A percentile compares a stretch with the other conserved stretches of the same genome.
Evolutionary conservation across 2,797 vertebrate species (phyloP).

Genomic region (Rhinogobio ventralis): DNA sequence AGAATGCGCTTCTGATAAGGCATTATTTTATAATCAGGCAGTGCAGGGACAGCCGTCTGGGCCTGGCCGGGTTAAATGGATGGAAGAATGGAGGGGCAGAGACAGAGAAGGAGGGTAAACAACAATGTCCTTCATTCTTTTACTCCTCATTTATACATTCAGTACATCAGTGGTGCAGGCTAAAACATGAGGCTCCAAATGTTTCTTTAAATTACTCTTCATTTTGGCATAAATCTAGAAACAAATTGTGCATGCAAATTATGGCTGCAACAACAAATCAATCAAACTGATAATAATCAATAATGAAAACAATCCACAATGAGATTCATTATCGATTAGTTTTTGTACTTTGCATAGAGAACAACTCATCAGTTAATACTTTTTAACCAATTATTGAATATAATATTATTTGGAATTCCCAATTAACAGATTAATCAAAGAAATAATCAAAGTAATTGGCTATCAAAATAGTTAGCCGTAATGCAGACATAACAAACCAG

Average conservation of each 20-base stretch:
- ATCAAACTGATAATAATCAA: not conserved
- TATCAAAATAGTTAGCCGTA: not conserved
- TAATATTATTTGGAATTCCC: not conserved
- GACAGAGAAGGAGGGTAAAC: slow-evolving; percentile 27
- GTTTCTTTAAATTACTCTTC: slow-evolving; percentile 14
- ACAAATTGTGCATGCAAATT: not conserved
- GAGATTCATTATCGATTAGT: not conserved
- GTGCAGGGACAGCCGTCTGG: slow-evolving; percentile 76
- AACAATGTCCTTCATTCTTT: slow-evolving; percentile 63
- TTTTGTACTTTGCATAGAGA: not conserved
- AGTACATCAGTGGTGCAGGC: slow-evolving; percentile 54
- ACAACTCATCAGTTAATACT: not conserved
- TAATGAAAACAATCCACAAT: not conserved
- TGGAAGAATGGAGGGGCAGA: slow-evolving; percentile 52
- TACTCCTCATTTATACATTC: slow-evolving; percentile 73
- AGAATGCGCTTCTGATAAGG: slow-evolving; percentile 78
- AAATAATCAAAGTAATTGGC: not conserved
- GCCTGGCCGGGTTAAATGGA: slow-evolving; percentile 80
- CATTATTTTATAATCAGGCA: slow-evolving; percentile 80
- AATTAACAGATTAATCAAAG: not conserved
- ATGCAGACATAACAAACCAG: slow-evolving; percentile 10
- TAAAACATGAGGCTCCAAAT: slow-evolving; percentile 23
- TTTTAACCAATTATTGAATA: not conserved
- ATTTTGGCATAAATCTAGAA: not conserved
- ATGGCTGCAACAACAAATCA: not conserved